Conservation (phyloP, 2,113 vertebrate genomes). For the Grammomys dolichurus region DNA sequence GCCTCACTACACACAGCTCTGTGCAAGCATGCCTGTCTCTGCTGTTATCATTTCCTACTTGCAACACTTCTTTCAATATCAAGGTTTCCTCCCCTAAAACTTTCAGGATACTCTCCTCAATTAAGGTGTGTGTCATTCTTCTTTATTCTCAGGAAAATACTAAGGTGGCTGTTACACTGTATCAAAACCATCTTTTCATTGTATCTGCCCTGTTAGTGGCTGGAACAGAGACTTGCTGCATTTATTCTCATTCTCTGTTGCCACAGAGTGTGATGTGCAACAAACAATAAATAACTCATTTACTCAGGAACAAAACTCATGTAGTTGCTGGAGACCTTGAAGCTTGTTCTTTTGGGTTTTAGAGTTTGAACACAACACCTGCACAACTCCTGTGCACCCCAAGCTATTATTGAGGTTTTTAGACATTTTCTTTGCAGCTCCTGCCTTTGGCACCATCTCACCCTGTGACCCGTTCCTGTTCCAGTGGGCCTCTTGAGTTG, state of each 20-base stretch:
- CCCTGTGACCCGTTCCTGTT: not conserved
- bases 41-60: not conserved
- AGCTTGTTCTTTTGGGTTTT: not conserved
- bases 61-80: not conserved
- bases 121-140: not conserved
- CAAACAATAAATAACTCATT: conserved; percentile 37
- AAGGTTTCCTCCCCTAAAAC: not conserved
- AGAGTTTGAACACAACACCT: not conserved
- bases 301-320: not conserved
- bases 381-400: not conserved
- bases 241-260: conserved; percentile 5
- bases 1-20: accelerated
- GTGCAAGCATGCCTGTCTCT: not conserved
- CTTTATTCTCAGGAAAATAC: not conserved
- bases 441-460: not conserved
- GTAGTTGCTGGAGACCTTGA: not conserved
- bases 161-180: not conserved
- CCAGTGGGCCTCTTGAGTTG: not conserved
- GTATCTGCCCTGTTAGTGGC: not conserved
- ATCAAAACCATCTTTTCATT: not conserved
- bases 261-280: not conserved
- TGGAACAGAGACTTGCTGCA: not conserved
- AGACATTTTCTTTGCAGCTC: not conserved
- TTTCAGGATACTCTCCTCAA: not conserved
- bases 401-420: not conserved